These are phyloP conservation scores for Ctenomys sociabilis DNA, from an alignment of 2,113 vertebrate species.

Conservation along the genomic window DNA sequence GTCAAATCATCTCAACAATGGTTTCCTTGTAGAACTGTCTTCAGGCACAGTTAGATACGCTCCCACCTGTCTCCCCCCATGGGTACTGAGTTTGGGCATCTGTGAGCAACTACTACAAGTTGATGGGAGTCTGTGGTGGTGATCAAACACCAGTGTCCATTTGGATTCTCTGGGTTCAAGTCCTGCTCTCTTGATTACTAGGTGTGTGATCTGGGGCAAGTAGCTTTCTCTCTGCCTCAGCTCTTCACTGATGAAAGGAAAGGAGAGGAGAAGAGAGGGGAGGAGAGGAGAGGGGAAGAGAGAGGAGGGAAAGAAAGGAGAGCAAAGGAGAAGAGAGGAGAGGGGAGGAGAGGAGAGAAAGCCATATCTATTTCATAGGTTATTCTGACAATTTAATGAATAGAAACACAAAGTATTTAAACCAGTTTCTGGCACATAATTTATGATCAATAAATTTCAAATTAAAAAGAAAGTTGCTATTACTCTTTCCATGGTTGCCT, in stretches of 20 bases:
- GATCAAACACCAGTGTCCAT: neutral
- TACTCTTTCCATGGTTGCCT: neutral
- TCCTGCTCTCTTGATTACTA: neutral
- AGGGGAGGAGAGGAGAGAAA: neutral
- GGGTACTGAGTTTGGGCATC: neutral
- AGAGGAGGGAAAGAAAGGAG: neutral
- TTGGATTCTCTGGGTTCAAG: neutral
- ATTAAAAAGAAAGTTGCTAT: neutral
- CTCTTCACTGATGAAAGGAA: neutral
- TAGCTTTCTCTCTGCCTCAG: neutral
- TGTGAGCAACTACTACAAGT: neutral
- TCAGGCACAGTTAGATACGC: neutral
- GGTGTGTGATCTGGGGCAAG: neutral
- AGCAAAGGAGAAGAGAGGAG: no score
- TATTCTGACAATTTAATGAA: neutral
- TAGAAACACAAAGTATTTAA: neutral
- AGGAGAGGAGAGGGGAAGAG: neutral
- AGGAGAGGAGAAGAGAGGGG: neutral
- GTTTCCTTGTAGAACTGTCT: neutral
- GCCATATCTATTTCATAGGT: neutral
- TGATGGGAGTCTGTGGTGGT: neutral
- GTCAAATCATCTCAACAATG: neutral
- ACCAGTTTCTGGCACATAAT: neutral
- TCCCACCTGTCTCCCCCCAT: neutral
- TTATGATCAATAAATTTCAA: neutral